Conservation (phyloP, 2,113 vertebrate species). For the Murina feae region DNA sequence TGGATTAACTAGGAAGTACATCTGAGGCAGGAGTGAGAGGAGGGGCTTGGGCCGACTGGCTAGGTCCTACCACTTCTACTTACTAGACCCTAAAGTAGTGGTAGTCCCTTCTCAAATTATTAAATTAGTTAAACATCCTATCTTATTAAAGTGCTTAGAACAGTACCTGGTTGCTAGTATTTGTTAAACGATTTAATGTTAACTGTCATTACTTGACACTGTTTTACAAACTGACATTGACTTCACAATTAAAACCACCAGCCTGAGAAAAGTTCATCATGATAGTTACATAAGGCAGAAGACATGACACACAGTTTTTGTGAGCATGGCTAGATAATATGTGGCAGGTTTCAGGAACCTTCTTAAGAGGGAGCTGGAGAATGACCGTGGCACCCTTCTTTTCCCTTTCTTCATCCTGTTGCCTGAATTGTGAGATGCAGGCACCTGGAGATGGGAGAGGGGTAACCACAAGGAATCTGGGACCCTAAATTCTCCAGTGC, state of each 20-base stretch:
- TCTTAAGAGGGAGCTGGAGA: background rate
- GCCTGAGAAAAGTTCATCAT: background rate
- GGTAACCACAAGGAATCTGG: background rate
- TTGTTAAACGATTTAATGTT: background rate
- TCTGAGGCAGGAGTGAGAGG: background rate
- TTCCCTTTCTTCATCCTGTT: background rate
- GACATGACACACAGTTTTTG: background rate
- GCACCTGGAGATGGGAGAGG: no score
- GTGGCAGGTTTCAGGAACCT: background rate
- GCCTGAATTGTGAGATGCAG: background rate
- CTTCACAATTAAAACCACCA: background rate
- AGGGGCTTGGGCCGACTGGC: background rate
- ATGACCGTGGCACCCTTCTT: background rate
- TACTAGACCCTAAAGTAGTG: background rate
- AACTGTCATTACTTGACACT: background rate
- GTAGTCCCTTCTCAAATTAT: background rate
- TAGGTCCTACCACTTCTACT: background rate
- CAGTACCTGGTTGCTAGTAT: background rate
- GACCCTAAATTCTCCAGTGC: background rate
- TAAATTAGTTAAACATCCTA: background rate
- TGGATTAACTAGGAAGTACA: background rate
- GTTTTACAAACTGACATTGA: background rate
- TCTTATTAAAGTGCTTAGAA: background rate
- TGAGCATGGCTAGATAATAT: background rate
- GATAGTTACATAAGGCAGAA: background rate